Evolutionary conservation across 2,888 invertebrate genomes (phyloP), one percentile per base, ranked within the genome.

Genomic region (Xestia xanthographa): DNA sequence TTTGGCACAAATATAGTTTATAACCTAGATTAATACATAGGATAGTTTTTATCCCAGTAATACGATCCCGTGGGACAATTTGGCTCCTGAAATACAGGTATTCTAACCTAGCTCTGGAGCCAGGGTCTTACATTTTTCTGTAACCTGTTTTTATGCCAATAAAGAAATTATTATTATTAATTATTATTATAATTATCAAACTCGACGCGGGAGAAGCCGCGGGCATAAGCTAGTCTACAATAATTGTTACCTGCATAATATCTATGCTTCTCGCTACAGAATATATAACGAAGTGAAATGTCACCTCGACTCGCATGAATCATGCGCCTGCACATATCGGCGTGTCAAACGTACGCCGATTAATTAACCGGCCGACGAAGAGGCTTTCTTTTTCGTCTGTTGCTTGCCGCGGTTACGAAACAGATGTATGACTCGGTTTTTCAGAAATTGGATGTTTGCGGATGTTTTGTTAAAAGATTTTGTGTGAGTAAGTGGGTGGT

Each of bases 211-310:
- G 1, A 5, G 12, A n/a, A 53, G n/a, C n/a, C n/a, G n/a, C 5
- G 12, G 12, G n/a, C n/a, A n/a, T 11, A 53, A 11, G 4, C 11
- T 53, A n/a, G 3, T n/a, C 17, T 58, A 29, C 56, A 29, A 58
- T 34, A 34, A 60, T 60, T 34, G 20, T 60, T 20, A 60, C 20
- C 56, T 53, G 41, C 41, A 63, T 58, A 56, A 71, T 79, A 72
- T 60, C 60, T 72, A 66, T 72, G 66, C 53, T 50, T 66, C 50
- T 29, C 48, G 72, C 72, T 38, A 62, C 58, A 70, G 74, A 75
- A 85, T 82, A 67, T 77, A 66, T 83, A 85, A 82, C 76, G 60
- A 82, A 79, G 87, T 85, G 86, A 87, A 87, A 87, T 82, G 87
- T 77, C 79, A 84, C 71, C 58, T 45, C 76, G 73, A 66, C 72